A percentile compares a stretch with the other conserved stretches of the same genome.
These are phyloP conservation scores for Zeugodacus cucurbitae DNA, from an alignment of 1,140 invertebrate species.

Conservation along the genomic window DNA sequence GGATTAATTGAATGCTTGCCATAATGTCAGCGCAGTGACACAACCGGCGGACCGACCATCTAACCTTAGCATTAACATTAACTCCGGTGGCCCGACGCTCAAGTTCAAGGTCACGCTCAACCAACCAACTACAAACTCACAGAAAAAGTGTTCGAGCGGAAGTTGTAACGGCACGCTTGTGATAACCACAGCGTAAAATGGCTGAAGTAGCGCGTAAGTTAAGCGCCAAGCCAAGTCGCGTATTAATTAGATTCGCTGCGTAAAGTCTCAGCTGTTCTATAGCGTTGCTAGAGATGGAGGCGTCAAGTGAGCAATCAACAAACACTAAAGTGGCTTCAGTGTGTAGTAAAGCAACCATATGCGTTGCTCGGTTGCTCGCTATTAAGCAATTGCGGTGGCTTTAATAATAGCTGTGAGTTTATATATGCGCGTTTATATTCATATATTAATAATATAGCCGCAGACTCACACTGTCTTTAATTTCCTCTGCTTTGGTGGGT, in stretches of 20 bases:
- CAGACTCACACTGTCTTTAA: no score
- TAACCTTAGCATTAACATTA: no score
- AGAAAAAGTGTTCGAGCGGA: neutral
- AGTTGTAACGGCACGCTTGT: neutral
- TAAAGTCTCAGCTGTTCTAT: neutral
- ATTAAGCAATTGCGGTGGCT: neutral
- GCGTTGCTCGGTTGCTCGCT: neutral
- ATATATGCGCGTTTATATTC: no score
- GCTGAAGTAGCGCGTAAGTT: neutral
- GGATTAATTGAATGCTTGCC: neutral
- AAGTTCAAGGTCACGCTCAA: slow-evolving; percentile 19
- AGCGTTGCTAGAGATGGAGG: neutral
- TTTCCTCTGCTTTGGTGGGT: no score
- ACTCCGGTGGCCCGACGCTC: neutral
- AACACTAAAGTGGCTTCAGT: no score
- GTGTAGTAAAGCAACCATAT: no score
- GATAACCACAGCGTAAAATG: neutral
- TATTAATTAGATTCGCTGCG: neutral
- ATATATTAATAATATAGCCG: no score
- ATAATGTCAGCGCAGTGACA: no score
- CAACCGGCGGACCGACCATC: no score
- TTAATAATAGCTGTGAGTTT: neutral
- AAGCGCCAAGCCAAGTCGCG: neutral
- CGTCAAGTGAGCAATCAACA: neutral
- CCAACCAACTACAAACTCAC: neutral